phyloP scores from a whole-genome alignment of 2,888 invertebrate genomes.

The Callinectes sapidus region DNA sequence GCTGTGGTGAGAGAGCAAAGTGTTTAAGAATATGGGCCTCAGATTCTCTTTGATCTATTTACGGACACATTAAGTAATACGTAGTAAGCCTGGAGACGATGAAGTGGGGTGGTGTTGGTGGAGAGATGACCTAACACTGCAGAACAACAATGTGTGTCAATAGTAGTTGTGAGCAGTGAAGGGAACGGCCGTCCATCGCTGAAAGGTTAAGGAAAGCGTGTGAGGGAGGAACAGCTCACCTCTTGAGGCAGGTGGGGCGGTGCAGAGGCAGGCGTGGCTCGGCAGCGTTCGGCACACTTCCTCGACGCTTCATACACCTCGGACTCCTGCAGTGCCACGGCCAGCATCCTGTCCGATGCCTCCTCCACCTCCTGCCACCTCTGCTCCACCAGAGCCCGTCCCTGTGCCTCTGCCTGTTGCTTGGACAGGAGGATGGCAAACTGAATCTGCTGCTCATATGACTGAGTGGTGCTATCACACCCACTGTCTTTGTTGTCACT shows the following conservation, averaged over 20 bases:
- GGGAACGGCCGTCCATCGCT: not conserved
- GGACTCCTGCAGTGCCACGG: not conserved
- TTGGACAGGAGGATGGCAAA: not conserved
- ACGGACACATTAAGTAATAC: not conserved
- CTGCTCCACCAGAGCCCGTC: not conserved
- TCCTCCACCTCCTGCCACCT: not conserved
- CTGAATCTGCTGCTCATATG: not conserved
- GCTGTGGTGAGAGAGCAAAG: too few species aligned
- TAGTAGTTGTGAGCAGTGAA: too few species aligned
- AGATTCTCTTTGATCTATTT: not conserved
- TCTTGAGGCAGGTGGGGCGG: not conserved
- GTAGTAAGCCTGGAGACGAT: not conserved
- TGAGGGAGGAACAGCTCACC: not conserved
- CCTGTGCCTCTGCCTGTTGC: not conserved
- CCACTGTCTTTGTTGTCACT: not conserved
- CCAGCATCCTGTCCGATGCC: not conserved
- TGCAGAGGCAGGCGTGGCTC: not conserved
- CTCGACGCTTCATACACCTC: not conserved
- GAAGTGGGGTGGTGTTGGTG: not conserved
- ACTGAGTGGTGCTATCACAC: not conserved
- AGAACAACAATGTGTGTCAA: not conserved
- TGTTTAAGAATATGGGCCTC: too few species aligned
- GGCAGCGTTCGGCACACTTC: not conserved
- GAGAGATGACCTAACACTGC: not conserved
- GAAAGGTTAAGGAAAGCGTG: not conserved